Evolutionary conservation across 2,888 invertebrate genomes (phyloP), one percentile per base, ranked within the genome.

Genomic region (Caenorhabditis auriculariae): DNA sequence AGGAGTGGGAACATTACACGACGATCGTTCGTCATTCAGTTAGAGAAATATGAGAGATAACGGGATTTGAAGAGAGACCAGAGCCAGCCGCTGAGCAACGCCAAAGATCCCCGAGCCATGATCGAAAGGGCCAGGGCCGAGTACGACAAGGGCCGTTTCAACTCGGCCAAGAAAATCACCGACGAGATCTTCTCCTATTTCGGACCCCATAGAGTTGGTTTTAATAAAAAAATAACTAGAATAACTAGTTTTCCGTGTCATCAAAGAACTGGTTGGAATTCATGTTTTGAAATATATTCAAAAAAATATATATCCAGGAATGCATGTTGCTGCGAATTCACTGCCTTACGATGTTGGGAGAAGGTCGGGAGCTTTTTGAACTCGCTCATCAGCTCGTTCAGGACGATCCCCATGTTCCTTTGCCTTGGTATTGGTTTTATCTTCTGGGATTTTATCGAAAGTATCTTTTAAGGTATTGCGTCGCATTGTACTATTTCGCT

Each of bases 401-500:
- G 12, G 63, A 63, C 28, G 55, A 63, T 44, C 63, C 63, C 0
- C 54, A 59, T 32, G 37, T 55, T 24, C 58, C 63, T 2, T 24
- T 63, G 9, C 55, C 63, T 0, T 63, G 63, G 63, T 44, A 6
- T 6, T 17, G 7, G 9, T 9, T 41, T 21, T 19, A n/a, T n/a
- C n/a, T n/a, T 41, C 17, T 9, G 17, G 17, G 21, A 41, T 12
- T 19, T 12, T 41, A n/a, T 41, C 7, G 21, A 41, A 19, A 9
- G 21, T 24, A 3, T 44, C 24, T 12, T 27, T 56, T 37, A 24
- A 56, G 66, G 77, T 81, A 78, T 50, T 72, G 80, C 6, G 75
- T 81, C 26, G 76, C 78, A 2, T 59, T 77, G 50, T 81, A 81
- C 52, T 81, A 81, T 49, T 75, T 66, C 50, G 56, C 67, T 7